Base-by-base conservation (phyloP, 2,888 invertebrate genomes). In the Schizotus pectinicornis region DNA sequence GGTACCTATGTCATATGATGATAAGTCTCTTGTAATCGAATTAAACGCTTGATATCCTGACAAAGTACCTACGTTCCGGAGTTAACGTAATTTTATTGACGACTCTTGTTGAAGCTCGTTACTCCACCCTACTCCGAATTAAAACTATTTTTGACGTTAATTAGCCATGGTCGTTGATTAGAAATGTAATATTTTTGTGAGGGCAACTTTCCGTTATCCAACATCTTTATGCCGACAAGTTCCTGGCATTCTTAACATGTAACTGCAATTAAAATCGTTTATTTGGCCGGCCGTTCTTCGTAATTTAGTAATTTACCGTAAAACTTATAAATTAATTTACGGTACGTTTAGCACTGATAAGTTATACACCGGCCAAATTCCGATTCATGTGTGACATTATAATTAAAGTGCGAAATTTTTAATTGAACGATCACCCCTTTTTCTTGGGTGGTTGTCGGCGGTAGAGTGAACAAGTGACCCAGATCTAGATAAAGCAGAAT, bases 401-500 rank as follows among this genome's bases (percentile, higher is more conserved):
- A 22, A 13, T 42, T 42, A n/a, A 47, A 12, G n/a, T 36, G 14
- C n/a, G 37, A 34, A 22, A 39, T 39, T 39, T 39, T 14, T 39
- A 14, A 22, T 39, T 39, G 13, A 39, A 13, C 8, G 6, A 5
- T n/a, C 2, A n/a, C 22, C 22, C 22, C 39, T 39, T 39, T 22
- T 14, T 39, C 39, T 13, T 13, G 13, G 39, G 47, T 39, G 35
- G 14, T 12, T 45, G 36, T 56, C 42, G 46, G 46, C 51, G 46
- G 46, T 51, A 56, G 63, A 58, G 56, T 57, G 62, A 66, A 61
- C 54, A 62, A 65, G 58, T 67, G 70, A 70, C 69, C 71, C 61
- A 71, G 67, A 71, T 70, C 67, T 65, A 60, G 63, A 59, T 64
- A 61, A 63, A 57, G 63, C 60, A 62, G 68, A 55, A 66, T 67